A percentile compares a stretch with the other conserved stretches of the same genome.
Evolutionary conservation across 2,888 invertebrate species (phyloP).

Genomic region (Luperina nickerlii): DNA sequence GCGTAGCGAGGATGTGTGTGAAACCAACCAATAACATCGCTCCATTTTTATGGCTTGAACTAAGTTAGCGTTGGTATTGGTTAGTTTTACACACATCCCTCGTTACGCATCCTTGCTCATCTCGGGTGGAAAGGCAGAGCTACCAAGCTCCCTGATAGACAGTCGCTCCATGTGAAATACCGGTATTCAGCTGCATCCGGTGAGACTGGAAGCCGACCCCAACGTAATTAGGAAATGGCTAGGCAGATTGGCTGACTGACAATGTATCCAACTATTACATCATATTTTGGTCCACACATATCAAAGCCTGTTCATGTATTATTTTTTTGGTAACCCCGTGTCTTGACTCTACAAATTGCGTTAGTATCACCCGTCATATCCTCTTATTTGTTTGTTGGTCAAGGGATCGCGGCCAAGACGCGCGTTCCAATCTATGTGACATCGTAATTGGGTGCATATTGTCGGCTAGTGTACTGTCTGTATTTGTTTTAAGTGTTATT

Average conservation of each 20-base stretch:
- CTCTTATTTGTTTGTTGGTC: slow-evolving; percentile 11
- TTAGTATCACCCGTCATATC: slow-evolving; percentile 1
- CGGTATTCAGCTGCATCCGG: neutral
- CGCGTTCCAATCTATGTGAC: slow-evolving; percentile 37
- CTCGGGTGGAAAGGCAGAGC: neutral
- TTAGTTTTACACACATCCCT: too few species aligned
- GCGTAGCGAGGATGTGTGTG: too few species aligned
- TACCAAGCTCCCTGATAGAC: neutral
- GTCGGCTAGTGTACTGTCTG: neutral
- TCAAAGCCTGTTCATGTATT: neutral
- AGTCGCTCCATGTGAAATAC: neutral
- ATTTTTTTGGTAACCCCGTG: neutral
- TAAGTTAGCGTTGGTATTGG: too few species aligned
- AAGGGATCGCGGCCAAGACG: slow-evolving; percentile 30
- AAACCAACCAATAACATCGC: too few species aligned
- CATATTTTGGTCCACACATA: neutral
- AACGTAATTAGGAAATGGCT: neutral
- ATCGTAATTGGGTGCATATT: slow-evolving; percentile 35
- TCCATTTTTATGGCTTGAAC: too few species aligned
- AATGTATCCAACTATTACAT: neutral
- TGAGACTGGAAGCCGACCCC: neutral
- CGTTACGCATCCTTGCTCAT: too few species aligned
- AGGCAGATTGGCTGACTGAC: too few species aligned
- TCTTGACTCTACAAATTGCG: neutral
- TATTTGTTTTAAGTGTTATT: slow-evolving; percentile 12